Evolutionary conservation across 2,797 vertebrate genomes (phyloP).

Genomic region (Leuciscus waleckii): DNA sequence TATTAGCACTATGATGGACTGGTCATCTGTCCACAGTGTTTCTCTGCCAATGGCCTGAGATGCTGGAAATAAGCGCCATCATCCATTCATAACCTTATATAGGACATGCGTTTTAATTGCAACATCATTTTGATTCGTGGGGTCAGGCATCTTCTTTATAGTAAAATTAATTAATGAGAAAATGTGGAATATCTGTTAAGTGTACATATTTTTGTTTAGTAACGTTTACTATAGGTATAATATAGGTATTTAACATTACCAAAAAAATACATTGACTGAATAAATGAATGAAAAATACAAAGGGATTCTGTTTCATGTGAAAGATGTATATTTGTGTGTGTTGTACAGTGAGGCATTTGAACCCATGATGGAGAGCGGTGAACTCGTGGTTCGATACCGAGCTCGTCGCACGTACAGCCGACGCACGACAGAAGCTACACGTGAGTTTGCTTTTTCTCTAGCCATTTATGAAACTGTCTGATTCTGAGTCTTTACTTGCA

Average conservation of each 20-base stretch:
- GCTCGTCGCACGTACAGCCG: slow-evolving; percentile 91
- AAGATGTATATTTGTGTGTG: slow-evolving; percentile 18
- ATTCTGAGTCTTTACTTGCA: neutral
- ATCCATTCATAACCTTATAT: neutral
- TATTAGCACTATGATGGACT: neutral
- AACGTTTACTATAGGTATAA: neutral
- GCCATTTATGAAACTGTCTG: neutral
- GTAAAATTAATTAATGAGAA: neutral
- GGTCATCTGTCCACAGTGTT: neutral
- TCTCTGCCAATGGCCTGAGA: neutral
- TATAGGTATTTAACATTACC: neutral
- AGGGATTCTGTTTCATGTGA: slow-evolving; percentile 13
- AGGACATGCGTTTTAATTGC: neutral
- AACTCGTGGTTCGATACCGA: slow-evolving; percentile 89
- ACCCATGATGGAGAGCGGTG: slow-evolving; percentile 89
- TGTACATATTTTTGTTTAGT: neutral
- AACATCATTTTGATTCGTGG: neutral
- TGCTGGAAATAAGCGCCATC: neutral
- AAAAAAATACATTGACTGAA: neutral
- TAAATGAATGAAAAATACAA: neutral
- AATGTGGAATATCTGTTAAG: neutral
- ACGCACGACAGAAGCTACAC: slow-evolving; percentile 86
- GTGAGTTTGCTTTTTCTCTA: slow-evolving; percentile 77
- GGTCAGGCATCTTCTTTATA: neutral
- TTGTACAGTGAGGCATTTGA: slow-evolving; percentile 86